Base-by-base conservation (phyloP, 1,140 invertebrate genomes). In the Diploscapter pachys region DNA sequence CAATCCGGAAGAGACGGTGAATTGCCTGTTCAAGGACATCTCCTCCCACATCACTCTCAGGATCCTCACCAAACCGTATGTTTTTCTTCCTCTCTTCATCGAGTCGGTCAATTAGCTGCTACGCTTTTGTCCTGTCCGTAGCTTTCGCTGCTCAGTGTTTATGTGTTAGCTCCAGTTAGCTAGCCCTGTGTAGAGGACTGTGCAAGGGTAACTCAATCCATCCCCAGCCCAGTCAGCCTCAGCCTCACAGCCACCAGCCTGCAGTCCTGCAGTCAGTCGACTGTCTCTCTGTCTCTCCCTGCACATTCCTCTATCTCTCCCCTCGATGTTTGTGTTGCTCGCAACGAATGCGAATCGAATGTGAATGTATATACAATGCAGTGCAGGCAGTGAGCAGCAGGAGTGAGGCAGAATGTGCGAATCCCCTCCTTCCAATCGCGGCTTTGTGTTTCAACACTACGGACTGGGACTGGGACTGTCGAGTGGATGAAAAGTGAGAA, bases 11-110 rank as follows among this genome's bases (percentile, higher is more conserved):
- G 79, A 71, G 50, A 72, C 77, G 48, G 78, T 80, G 5, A 69
- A 75, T 11, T 72, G 55, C 5, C 73, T 80, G 5, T 79, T 80
- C 59, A 80, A 79, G 61, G 79, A 80, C 31, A 67, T 80, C 6
- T 69, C 66, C 73, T 73, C 59, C 31, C 79, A 80, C 49, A 48
- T 80, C 4, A 80, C 79, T 3, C 73, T 80, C 8, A 73, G 71
- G 67, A 80, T 80, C 8, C 52, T 80, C 51, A 80, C 79, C 4
- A 80, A 80, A 77, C 78, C 77, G 79, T 80, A 57, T 76, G 78
- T 80, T 49, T 57, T 51, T 49, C 55, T n/a, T 62, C 2, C n/a
- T 57, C 11, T 72, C 68, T 72, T 71, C n/a, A 4, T 5, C 4
- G 11, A 48, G 49, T 52, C 3, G 63, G 55, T 6, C 8, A 67